Evolutionary conservation across 2,113 vertebrate species (phyloP).

Genomic region (Dermatemys mawii): DNA sequence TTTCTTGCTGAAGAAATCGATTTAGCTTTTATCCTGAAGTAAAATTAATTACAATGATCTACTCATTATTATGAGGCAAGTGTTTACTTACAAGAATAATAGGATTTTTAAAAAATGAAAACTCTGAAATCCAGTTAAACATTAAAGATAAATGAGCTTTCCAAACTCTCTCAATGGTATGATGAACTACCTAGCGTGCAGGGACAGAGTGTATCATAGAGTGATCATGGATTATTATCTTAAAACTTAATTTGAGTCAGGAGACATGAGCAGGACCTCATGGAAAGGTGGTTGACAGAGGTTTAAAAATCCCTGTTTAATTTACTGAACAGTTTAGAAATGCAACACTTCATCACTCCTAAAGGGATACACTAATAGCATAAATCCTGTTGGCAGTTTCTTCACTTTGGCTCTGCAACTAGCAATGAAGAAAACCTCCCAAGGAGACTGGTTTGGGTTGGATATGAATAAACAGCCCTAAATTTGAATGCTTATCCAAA

Average conservation of each 20-base stretch:
- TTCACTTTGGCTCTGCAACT: neutral
- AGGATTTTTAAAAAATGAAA: neutral
- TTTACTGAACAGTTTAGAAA: neutral
- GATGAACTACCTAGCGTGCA: neutral
- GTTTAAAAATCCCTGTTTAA: neutral
- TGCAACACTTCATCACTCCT: neutral
- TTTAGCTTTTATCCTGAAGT: neutral
- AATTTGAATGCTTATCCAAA: neutral
- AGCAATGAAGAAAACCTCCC: neutral
- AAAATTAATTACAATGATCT: neutral
- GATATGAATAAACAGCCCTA: neutral
- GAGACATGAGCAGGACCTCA: neutral
- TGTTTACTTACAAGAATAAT: constrained; percentile 4
- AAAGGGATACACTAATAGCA: neutral
- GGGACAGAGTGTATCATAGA: neutral
- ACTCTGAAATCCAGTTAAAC: neutral
- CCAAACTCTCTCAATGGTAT: neutral
- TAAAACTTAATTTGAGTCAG: neutral
- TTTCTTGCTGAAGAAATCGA: neutral
- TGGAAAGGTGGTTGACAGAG: neutral
- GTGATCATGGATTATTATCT: neutral
- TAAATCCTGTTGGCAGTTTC: neutral
- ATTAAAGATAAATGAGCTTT: neutral
- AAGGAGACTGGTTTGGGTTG: neutral
- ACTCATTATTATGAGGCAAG: neutral